Evolutionary conservation across 2,888 invertebrate genomes (phyloP), one percentile per base, ranked within the genome.

Genomic region (Lysandra coridon): DNA sequence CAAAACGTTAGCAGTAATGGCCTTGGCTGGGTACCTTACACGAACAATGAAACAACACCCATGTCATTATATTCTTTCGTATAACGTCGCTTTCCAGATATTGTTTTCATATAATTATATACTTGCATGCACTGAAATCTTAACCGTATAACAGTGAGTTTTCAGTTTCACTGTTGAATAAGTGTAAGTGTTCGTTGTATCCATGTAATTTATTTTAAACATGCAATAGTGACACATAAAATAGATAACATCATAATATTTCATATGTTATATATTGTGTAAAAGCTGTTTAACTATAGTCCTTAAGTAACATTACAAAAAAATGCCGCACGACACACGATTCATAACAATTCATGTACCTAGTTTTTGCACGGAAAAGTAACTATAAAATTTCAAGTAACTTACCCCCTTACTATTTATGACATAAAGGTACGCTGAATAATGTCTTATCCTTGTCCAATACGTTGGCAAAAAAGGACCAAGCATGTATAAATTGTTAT

Each of bases 1-100:
- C 53, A 4, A 75, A 49, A 75, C 33, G 74, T 44, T 49, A n/a
- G 17, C 33, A 76, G 30, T 69, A 69, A 69, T 33, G 69, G 69
- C 30, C 33, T 30, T 62, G 62, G 23, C 23, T 23, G 62, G 62
- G 62, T 62, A 23, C 23, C 23, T 62, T 23, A 62, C 62, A 62
- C 62, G 23, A 49, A 49, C 49, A 49, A 49, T 49, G 10, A 62
- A n/a, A 62, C 62, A 62, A 23, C 62, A 23, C 14, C 57, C 57
- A 17, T 57, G 57, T 4, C 57, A 57, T 57, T 57, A 57, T 17
- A 17, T 57, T 57, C 17, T 57, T 57, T 57, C 4, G 0, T 14
- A 17, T 14, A 57, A 57, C 17, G 57, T 53, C 53, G 14, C 14
- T 14, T 53, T 14, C 4, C 53, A 53, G 14, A 53, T 53, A 53